Conservation (phyloP, 2,888 invertebrate genomes). For the Heteropelma amictum region DNA sequence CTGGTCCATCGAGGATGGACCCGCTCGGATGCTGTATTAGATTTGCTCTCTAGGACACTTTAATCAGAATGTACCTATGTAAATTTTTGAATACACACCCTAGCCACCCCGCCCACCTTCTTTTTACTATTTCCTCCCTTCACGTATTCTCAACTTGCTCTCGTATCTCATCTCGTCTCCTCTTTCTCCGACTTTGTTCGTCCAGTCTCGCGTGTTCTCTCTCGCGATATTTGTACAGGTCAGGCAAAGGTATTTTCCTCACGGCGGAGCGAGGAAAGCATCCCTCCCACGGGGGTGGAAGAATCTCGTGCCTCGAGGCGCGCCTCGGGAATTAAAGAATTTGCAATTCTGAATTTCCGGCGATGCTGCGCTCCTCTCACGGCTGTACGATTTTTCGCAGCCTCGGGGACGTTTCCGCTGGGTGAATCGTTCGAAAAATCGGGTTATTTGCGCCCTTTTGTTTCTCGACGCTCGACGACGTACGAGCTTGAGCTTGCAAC, state of each 20-base stretch:
- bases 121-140: neutral
- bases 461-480: constrained; percentile 38
- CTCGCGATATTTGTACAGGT: constrained; percentile 77
- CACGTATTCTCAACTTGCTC: constrained; percentile 59
- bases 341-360: constrained; percentile 77
- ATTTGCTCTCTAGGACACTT: constrained; percentile 78
- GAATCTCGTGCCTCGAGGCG: constrained; percentile 59
- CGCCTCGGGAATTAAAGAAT: constrained; percentile 77
- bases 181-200: neutral
- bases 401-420: no score
- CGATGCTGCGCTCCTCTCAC: constrained; percentile 70
- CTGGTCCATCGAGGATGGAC: constrained; percentile 30
- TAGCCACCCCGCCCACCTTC: constrained; percentile 49
- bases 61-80: constrained; percentile 78
- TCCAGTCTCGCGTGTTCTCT: constrained; percentile 45
- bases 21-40: constrained; percentile 71
- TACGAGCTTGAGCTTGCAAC: no score
- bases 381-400: no score
- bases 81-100: constrained; percentile 78
- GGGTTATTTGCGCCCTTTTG: neutral
- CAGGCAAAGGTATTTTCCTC: constrained; percentile 76
- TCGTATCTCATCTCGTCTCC: neutral
- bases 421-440: neutral
- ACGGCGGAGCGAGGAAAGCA: constrained; percentile 61
- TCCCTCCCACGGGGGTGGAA: constrained; percentile 50